Percentiles rank a stretch among this genome's conserved stretches.
These are phyloP conservation scores for Eledona agricola DNA, from an alignment of 2,888 invertebrate species.

Conservation along the genomic window DNA sequence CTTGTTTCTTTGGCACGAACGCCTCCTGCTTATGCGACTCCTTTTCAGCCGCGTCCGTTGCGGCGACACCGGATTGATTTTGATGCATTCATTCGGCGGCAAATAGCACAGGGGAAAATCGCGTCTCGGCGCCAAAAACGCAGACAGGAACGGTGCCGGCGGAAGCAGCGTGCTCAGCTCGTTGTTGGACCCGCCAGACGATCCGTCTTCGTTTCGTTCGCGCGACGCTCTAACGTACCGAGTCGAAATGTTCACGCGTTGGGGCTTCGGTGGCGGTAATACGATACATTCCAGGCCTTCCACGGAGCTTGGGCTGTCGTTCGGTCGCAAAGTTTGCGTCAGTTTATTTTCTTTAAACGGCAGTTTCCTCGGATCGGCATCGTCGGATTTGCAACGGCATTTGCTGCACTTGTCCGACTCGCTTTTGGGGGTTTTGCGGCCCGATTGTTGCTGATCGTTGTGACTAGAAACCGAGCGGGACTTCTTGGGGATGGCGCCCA, in stretches of 20 bases:
- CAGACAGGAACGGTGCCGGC: constrained; percentile 67
- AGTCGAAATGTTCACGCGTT: constrained; percentile 32
- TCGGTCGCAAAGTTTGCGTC: constrained; percentile 51
- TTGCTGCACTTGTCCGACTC: constrained; percentile 57
- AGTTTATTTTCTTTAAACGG: constrained; percentile 55
- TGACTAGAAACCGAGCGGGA: constrained; percentile 44
- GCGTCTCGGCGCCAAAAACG: constrained; percentile 70
- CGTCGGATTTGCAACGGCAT: constrained; percentile 47
- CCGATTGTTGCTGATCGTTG: constrained; percentile 32
- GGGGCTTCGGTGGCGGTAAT: constrained; percentile 62
- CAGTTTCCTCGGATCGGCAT: constrained; percentile 45
- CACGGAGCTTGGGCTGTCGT: constrained; percentile 42
- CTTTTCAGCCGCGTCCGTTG: constrained; percentile 44
- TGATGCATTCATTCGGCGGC: constrained; percentile 57
- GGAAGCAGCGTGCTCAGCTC: constrained; percentile 72
- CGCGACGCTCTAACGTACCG: constrained; percentile 14
- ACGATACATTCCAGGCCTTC: constrained; percentile 58
- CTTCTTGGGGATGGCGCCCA: constrained; percentile 78
- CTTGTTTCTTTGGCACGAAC: constrained; percentile 42
- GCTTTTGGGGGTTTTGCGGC: constrained; percentile 53
- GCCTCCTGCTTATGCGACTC: constrained; percentile 40
- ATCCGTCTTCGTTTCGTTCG: constrained; percentile 60
- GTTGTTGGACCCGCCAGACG: constrained; percentile 69
- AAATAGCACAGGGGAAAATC: constrained; percentile 64
- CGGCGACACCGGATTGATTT: constrained; percentile 42